Evolutionary conservation across 1,140 invertebrate genomes (phyloP), one percentile per base, ranked within the genome.

Genomic region (Drosophila melanica): DNA sequence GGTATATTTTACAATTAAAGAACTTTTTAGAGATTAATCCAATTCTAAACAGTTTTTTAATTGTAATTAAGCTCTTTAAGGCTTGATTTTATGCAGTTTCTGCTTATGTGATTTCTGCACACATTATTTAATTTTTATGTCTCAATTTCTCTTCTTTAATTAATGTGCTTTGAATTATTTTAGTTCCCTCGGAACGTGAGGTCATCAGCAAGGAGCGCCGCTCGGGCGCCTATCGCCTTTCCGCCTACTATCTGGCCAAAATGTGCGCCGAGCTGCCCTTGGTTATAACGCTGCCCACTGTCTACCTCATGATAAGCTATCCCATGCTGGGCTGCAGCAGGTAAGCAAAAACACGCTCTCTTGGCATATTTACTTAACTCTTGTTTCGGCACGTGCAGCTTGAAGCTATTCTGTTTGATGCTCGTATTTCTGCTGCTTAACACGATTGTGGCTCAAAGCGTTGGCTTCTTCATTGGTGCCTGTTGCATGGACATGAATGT

Each of bases 211-310:
- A 97, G 91, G 97, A 97, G 92, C 92, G 96, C 60, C 92, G 95
- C 69, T 96, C 96, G 14, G 97, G 96, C 30, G 95, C 96, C 37
- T 97, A 97, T 90, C 93, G 97, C 51, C 92, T 97, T 35, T 97
- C 96, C 23, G 96, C 97, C 6, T 97, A 97, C 90, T 97, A 97
- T 92, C 90, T 97, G 78, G 96, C 97, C 50, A 97, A 97, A 93
- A 97, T 97, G 95, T 94, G 96, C 45, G 96, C 96, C 51, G 97
- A 97, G 92, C 91, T 97, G 74, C 96, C 96, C 1, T 85, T 97
- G 67, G 96, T 95, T 7, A 94, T 97, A 64, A 95, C 96, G 14
- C 89, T 97, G 77, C 96, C 96, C 54, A 95, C 96, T 47, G 94
- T 96, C 73, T 97, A 97, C 92, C 95, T 96, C 91, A 92, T 96